Percentiles rank a stretch among this genome's conserved stretches.
These are phyloP conservation scores for Synergus gifuensis DNA, from an alignment of 2,888 invertebrate species.

Conservation along the genomic window DNA sequence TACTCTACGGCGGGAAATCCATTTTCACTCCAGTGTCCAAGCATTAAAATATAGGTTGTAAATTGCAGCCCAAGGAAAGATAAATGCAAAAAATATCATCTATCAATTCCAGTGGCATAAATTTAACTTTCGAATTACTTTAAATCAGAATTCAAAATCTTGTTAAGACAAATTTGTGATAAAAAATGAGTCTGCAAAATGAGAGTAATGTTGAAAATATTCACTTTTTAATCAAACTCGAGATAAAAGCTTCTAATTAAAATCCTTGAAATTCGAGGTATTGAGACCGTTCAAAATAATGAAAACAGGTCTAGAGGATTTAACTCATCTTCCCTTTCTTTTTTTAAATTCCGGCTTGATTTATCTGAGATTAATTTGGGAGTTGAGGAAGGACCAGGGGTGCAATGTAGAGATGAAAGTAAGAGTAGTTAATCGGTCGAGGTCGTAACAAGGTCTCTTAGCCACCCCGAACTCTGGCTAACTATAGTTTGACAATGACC, in stretches of 20 bases:
- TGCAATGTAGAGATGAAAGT: conserved; percentile 40
- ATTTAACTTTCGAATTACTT: conserved; percentile 4
- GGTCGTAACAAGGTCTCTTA: conserved; percentile 64
- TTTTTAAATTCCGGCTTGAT: neutral
- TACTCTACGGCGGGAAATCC: conserved; percentile 31
- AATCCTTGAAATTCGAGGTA: neutral
- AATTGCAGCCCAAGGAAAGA: neutral
- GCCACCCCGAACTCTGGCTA: conserved; percentile 59
- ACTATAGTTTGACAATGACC: conserved; percentile 76
- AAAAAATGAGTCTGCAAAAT: too few relatives aligned
- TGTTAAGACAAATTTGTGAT: too few relatives aligned
- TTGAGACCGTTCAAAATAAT: neutral
- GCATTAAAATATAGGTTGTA: conserved; percentile 18
- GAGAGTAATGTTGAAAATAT: too few relatives aligned
- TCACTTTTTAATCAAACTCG: too few relatives aligned
- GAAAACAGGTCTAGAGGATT: neutral
- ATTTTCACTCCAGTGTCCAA: conserved; percentile 17
- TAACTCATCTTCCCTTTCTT: neutral
- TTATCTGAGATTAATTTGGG: conserved; percentile 2
- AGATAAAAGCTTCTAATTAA: too few relatives aligned
- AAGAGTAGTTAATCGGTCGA: conserved; percentile 65
- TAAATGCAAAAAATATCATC: conserved; percentile 5
- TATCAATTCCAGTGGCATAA: conserved; percentile 13
- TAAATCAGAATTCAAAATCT: neutral
- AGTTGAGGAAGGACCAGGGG: conserved; percentile 44